Conservation (phyloP, 2,113 vertebrate genomes). For the Sphaerodactylus townsendi region DNA sequence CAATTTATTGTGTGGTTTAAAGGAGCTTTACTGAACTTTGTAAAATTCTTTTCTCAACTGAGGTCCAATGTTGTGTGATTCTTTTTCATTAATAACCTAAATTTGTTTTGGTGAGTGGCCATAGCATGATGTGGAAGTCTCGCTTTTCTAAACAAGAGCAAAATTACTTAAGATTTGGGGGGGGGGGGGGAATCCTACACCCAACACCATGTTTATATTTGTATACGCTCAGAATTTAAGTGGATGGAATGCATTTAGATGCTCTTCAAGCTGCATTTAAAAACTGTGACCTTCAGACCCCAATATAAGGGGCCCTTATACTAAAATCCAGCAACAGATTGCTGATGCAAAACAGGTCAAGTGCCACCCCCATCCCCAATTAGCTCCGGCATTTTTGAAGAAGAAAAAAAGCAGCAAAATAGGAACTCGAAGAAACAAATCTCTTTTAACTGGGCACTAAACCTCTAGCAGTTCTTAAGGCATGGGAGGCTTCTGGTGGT, state of each 20-base stretch:
- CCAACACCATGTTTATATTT: slow-evolving; percentile 12
- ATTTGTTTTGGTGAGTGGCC: slow-evolving; percentile 14
- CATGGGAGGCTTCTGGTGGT: background rate
- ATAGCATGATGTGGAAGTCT: slow-evolving; percentile 24
- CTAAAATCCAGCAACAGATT: slow-evolving; percentile 33
- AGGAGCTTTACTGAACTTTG: background rate
- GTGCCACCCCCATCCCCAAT: slow-evolving; percentile 19
- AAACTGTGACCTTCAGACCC: slow-evolving; percentile 51
- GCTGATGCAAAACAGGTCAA: slow-evolving; percentile 56
- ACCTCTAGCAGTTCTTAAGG: background rate
- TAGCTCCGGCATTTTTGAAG: background rate
- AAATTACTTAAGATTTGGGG: background rate
- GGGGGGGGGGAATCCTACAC: slow-evolving; percentile 28
- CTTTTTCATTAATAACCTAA: slow-evolving; percentile 21
- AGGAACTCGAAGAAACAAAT: background rate
- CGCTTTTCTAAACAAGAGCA: slow-evolving; percentile 20
- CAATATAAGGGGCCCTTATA: slow-evolving; percentile 36
- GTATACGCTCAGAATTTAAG: slow-evolving; percentile 36
- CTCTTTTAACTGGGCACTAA: background rate
- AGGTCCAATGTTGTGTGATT: background rate
- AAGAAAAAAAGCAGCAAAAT: background rate
- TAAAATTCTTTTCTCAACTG: background rate
- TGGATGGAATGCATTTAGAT: slow-evolving; percentile 43
- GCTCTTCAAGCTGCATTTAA: slow-evolving; percentile 44
- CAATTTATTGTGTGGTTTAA: background rate